Evolutionary conservation across 2,113 vertebrate species (phyloP).

Genomic region (zebrafish (Danio rerio)): GRCz12tu NC_133182.1:68278001-68278500

Average conservation of each 20-base stretch:
- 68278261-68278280: background rate
- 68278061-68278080: background rate
- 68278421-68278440: slow-evolving; percentile 20
- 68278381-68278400: background rate
- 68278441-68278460: background rate
- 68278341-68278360: slow-evolving; percentile 8
- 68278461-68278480: slow-evolving; percentile 37
- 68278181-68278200: background rate
- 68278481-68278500: slow-evolving; percentile 26
- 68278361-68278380: background rate
- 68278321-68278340: slow-evolving; percentile 12
- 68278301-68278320: background rate
- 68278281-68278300: background rate
- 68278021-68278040: background rate
- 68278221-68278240: slow-evolving; percentile 16
- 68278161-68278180: no score
- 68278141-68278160: no score
- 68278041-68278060: background rate
- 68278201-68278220: background rate
- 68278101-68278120: background rate
- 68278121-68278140: background rate
- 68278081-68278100: background rate
- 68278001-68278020: slow-evolving; percentile 8
- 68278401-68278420: background rate
- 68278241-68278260: slow-evolving; percentile 30